Base-by-base conservation (phyloP, 2,888 invertebrate genomes). In the Fissipunctia ypsillon region DNA sequence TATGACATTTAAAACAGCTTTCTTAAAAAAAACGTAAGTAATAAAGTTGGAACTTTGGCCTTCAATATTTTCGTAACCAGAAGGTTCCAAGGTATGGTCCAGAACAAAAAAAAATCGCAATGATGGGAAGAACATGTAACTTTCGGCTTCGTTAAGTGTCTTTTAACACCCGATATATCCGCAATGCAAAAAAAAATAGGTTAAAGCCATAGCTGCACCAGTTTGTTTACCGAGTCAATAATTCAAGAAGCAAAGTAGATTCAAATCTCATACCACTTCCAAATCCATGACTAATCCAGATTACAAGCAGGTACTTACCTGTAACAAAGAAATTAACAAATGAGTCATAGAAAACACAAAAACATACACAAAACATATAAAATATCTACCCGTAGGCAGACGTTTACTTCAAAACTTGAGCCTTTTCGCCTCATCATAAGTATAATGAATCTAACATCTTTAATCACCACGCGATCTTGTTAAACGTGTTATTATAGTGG, bases 271-370 rank as follows among this genome's bases (percentile, higher is more conserved):
- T 69, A 79, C 76, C 52, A 35, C 3, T 16, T 52, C 48, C 16
- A 25, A 45, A 16, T 54, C 6, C n/a, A 31, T 0, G 35, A 28
- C 16, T 16, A 19, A 16, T 45, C 5, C 56, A 25, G 19, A 10
- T 52, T 5, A 35, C 45, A 25, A 60, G 54, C 25, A 14, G 4
- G 16, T 35, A 83, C 93, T 93, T 92, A 93, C 93, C 93, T 93
- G 90, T 70, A 93, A 92, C 86, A 89, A 88, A 83, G 87, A 84
- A 12, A 83, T 59, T 65, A 74, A 79, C 82, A 79, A 68, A 84
- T 81, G 25, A 80, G 52, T 81, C n/a, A 50, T 1, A 38, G 14
- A 9, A 64, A 43, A 74, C 22, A 22, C 16, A 35, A 14, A 35
- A n/a, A 35, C 2, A 69, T 10, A 61, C 7, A 54, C 7, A 25